Evolutionary conservation across 2,113 vertebrate genomes (phyloP).

Genomic region (Prolemur simus): DNA sequence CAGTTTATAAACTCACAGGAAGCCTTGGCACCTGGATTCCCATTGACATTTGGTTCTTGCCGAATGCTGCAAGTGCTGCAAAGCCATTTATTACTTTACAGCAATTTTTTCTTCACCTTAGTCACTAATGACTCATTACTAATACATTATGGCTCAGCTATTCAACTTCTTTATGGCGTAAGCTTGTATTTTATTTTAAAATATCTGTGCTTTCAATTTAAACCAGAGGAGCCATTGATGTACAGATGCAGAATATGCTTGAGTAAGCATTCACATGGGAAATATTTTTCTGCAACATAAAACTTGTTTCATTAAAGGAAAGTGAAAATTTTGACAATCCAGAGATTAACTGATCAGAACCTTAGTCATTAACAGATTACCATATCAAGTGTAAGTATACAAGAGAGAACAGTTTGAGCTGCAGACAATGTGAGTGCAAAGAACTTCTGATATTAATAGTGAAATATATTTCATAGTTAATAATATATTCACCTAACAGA

Average conservation of each 20-base stretch:
- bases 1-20: slow-evolving; percentile 44
- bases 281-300: slow-evolving; percentile 58
- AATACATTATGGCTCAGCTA: slow-evolving; percentile 34
- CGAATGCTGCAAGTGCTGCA: not conserved
- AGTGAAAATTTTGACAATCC: slow-evolving; percentile 28
- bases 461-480: not conserved
- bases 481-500: not conserved
- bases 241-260: slow-evolving; percentile 17
- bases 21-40: slow-evolving; percentile 14
- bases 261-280: slow-evolving; percentile 42
- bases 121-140: slow-evolving; percentile 62
- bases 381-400: not conserved
- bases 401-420: not conserved
- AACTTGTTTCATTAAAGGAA: slow-evolving; percentile 55
- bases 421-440: not conserved
- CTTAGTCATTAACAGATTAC: slow-evolving; percentile 2
- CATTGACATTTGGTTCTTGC: slow-evolving; percentile 48
- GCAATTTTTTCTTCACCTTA: slow-evolving; percentile 46
- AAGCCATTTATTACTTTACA: slow-evolving; percentile 52
- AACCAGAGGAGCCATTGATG: slow-evolving; percentile 27
- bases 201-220: slow-evolving; percentile 50
- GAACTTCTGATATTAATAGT: not conserved
- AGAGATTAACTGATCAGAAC: slow-evolving; percentile 37
- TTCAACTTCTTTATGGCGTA: slow-evolving; percentile 49
- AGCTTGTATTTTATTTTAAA: slow-evolving; percentile 48